A percentile compares a stretch with the other conserved stretches of the same genome.
Evolutionary conservation across 2,797 vertebrate species (phyloP).

Genomic region (Potorous gilbertii): DNA sequence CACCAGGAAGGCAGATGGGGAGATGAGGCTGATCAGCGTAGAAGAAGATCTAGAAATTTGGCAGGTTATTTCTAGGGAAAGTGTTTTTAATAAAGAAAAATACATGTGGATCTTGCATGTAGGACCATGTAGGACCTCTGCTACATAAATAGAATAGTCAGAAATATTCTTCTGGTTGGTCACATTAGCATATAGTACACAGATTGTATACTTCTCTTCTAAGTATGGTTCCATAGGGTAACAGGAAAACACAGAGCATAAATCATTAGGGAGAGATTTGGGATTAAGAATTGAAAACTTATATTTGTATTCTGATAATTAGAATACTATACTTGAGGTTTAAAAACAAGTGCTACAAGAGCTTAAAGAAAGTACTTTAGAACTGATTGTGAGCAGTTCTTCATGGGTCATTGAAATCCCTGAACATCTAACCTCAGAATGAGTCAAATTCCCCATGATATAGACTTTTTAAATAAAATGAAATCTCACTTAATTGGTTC

Average conservation of each 20-base stretch:
- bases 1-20: neutral
- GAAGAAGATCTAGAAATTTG: neutral
- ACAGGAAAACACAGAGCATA: neutral
- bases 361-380: neutral
- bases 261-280: neutral
- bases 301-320: neutral
- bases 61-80: neutral
- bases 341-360: neutral
- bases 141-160: neutral
- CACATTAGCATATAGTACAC: neutral
- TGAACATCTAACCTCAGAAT: neutral
- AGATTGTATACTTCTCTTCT: neutral
- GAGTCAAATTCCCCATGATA: neutral
- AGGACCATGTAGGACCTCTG: neutral
- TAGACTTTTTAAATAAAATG: neutral
- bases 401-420: neutral
- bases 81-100: neutral
- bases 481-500: neutral
- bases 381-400: neutral
- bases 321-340: neutral
- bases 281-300: neutral
- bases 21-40: neutral
- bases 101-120: neutral
- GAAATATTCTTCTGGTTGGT: neutral
- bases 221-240: neutral